Percentiles rank a stretch among this genome's conserved stretches.
Conservation (phyloP, 2,888 invertebrate species). For the Pteria penguin region DNA sequence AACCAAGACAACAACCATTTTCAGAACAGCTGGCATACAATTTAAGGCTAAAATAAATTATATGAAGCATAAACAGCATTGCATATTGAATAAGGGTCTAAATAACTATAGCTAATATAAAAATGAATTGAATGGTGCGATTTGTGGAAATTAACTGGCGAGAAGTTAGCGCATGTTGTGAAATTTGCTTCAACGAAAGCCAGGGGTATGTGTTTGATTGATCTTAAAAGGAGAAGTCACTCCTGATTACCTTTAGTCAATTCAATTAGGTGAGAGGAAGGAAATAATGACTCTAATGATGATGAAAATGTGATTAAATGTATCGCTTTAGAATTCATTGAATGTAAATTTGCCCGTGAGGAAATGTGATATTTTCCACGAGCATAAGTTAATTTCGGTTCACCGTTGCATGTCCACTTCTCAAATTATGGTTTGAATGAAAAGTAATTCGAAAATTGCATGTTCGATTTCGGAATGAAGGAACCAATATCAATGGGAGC, state of each 20-base stretch:
- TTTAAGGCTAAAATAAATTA: too few relatives aligned
- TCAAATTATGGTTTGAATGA: background rate
- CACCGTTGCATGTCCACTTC: background rate
- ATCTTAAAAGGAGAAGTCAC: background rate
- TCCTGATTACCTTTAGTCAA: background rate
- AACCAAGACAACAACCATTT: too few relatives aligned
- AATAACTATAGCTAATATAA: background rate
- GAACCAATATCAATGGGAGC: too few relatives aligned
- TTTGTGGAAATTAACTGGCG: background rate
- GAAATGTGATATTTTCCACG: background rate
- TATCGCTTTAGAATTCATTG: background rate
- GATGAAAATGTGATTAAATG: constrained; percentile 19
- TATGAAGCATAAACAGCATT: too few relatives aligned
- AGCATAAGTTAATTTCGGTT: background rate
- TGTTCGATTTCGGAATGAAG: too few relatives aligned
- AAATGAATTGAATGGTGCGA: background rate
- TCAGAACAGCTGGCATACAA: too few relatives aligned
- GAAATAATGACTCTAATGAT: constrained; percentile 9
- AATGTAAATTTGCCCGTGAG: constrained; percentile 2
- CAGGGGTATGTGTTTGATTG: background rate
- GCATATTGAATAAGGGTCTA: background rate
- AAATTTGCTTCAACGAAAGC: background rate
- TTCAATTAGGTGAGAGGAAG: constrained; percentile 5
- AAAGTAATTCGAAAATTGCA: background rate
- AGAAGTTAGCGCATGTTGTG: background rate